These are phyloP conservation scores for Eubasilissa splendida DNA, from an alignment of 2,888 invertebrate species.

Conservation along the genomic window DNA sequence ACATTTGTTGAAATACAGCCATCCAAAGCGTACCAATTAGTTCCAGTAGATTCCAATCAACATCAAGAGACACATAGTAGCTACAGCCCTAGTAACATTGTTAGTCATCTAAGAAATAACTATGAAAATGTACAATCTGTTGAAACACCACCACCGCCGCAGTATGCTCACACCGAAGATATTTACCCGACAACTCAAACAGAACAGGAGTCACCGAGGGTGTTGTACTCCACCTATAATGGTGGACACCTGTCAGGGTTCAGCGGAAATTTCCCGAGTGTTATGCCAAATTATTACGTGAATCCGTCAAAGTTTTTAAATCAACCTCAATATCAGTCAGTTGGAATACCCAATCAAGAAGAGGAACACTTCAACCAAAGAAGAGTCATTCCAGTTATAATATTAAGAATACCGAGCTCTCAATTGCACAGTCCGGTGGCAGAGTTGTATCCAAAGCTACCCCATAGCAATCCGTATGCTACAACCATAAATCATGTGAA, in stretches of 20 bases:
- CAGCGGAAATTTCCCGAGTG: constrained; percentile 68
- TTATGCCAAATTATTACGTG: constrained; percentile 70
- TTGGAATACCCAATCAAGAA: constrained; percentile 68
- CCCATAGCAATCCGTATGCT: constrained; percentile 72
- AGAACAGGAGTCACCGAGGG: constrained; percentile 62
- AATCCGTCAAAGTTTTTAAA: constrained; percentile 67
- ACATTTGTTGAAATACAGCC: constrained; percentile 74
- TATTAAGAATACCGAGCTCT: constrained; percentile 73
- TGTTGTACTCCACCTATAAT: constrained; percentile 70
- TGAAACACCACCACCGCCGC: constrained; percentile 61
- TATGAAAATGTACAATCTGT: constrained; percentile 63
- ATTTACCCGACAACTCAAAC: constrained; percentile 35
- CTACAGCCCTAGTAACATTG: constrained; percentile 65
- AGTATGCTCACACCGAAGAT: constrained; percentile 44
- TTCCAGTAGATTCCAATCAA: constrained; percentile 62
- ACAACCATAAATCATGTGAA: constrained; percentile 72
- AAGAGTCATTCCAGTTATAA: constrained; percentile 73
- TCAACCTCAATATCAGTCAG: constrained; percentile 70
- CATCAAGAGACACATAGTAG: constrained; percentile 63
- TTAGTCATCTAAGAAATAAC: constrained; percentile 63
- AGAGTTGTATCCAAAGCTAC: constrained; percentile 73
- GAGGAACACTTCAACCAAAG: constrained; percentile 64
- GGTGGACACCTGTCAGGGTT: constrained; percentile 68
- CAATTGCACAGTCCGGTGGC: constrained; percentile 71
- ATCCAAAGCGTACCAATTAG: constrained; percentile 72